A percentile compares a stretch with the other conserved stretches of the same genome.
Evolutionary conservation across 2,888 invertebrate genomes (phyloP).

Genomic region (Syrista parreyssii): DNA sequence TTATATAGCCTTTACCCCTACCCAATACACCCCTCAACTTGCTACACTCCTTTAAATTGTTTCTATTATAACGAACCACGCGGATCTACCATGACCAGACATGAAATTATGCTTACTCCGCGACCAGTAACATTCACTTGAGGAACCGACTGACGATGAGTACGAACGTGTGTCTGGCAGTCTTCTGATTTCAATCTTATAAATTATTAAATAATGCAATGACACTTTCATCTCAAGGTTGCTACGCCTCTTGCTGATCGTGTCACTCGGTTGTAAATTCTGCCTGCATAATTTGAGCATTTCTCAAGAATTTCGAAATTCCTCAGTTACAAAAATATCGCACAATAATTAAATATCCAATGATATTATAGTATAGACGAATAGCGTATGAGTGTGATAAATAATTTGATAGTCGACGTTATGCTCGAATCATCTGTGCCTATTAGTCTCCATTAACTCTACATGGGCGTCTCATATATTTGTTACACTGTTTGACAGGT

Average conservation of each 20-base stretch:
- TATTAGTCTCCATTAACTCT: background rate
- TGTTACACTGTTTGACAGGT: background rate
- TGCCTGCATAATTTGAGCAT: background rate
- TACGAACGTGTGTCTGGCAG: slow-evolving; percentile 1
- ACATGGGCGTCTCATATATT: background rate
- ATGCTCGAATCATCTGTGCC: background rate
- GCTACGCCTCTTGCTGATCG: slow-evolving; percentile 11
- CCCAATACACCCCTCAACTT: slow-evolving; percentile 24
- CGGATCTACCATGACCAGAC: background rate
- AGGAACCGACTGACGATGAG: slow-evolving; percentile 22
- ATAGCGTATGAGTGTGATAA: background rate
- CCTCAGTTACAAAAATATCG: background rate
- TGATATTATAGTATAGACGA: background rate
- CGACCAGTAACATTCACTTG: slow-evolving; percentile 13
- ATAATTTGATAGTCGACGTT: background rate
- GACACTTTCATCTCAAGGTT: slow-evolving; percentile 37
- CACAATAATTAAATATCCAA: background rate
- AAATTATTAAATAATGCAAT: slow-evolving; percentile 18
- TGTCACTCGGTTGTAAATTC: background rate
- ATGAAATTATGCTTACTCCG: slow-evolving; percentile 17
- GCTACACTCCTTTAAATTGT: background rate
- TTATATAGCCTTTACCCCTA: slow-evolving; percentile 63
- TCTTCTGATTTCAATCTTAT: background rate
- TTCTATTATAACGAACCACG: background rate
- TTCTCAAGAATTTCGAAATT: background rate